A percentile compares a stretch with the other conserved stretches of the same genome.
Evolutionary conservation across 2,113 vertebrate genomes (phyloP).

Genomic region (Melanocharis versteri): DNA sequence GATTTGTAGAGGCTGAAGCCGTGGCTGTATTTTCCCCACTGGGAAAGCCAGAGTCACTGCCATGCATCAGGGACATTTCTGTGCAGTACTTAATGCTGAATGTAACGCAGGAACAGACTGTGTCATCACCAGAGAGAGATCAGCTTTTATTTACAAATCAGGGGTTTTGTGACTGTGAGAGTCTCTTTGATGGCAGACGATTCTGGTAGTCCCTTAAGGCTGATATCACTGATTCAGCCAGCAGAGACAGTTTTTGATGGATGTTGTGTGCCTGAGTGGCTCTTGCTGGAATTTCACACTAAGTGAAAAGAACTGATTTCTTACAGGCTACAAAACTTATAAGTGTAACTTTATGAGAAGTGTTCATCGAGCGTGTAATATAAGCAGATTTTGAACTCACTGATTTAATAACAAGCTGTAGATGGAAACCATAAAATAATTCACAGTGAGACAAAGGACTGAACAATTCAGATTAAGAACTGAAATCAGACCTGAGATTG

Average conservation of each 20-base stretch:
- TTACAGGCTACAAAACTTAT: neutral
- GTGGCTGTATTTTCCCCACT: neutral
- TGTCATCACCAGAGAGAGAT: neutral
- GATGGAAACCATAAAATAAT: neutral
- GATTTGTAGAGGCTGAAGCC: neutral
- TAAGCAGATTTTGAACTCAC: neutral
- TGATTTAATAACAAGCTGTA: neutral
- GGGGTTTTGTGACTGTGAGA: neutral
- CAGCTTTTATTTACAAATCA: neutral
- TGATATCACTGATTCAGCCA: neutral
- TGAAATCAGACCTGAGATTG: neutral
- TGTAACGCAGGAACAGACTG: neutral
- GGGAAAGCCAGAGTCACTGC: neutral
- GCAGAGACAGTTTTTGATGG: neutral
- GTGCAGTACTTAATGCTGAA: neutral
- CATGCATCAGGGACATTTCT: neutral
- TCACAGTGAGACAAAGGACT: neutral
- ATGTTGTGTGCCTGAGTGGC: neutral
- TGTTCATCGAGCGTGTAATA: neutral
- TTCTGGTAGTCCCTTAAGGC: neutral
- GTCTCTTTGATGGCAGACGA: neutral
- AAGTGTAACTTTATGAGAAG: neutral
- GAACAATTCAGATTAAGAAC: neutral
- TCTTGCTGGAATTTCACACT: neutral
- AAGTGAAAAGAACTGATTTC: neutral